Percentiles rank a stretch among this genome's conserved stretches.
Conservation (phyloP, 30 jellyfish, hydroid and myxozoan genomes). For the Calvadosia cruxmelitensis region DNA sequence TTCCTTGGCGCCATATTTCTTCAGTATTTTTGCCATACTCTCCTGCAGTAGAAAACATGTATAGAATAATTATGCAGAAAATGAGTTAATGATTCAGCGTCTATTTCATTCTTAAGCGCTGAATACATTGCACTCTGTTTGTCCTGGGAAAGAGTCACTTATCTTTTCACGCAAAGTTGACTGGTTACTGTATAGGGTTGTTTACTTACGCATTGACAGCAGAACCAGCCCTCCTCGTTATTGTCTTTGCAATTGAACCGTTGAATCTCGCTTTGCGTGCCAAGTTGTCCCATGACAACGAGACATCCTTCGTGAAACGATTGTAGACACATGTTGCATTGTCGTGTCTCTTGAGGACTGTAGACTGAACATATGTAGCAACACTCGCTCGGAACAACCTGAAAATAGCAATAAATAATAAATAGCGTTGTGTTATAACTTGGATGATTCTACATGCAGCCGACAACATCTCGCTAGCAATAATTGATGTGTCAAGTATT, state of each 20-base stretch:
- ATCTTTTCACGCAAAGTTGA: no score
- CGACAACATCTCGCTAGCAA: no score
- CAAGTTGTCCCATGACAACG: neutral
- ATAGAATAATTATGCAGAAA: no score
- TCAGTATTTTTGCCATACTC: neutral
- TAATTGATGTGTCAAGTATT: no score
- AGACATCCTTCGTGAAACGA: neutral
- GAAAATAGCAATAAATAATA: no score
- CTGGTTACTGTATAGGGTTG: no score
- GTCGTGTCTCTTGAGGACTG: neutral
- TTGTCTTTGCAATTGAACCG: neutral
- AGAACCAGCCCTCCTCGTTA: neutral
- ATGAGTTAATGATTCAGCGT: no score
- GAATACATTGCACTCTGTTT: no score
- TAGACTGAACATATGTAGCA: neutral
- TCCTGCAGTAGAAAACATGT: neutral
- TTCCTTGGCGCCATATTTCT: neutral
- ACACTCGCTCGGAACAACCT: neutral
- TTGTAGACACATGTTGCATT: neutral
- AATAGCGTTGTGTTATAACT: no score
- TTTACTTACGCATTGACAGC: conserved; percentile 1
- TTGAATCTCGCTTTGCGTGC: neutral
- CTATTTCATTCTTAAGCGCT: no score
- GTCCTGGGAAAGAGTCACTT: no score
- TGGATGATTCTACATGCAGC: no score